Base-by-base conservation (phyloP, 2,797 vertebrate genomes). In the Phyllotis vaccarum region DNA sequence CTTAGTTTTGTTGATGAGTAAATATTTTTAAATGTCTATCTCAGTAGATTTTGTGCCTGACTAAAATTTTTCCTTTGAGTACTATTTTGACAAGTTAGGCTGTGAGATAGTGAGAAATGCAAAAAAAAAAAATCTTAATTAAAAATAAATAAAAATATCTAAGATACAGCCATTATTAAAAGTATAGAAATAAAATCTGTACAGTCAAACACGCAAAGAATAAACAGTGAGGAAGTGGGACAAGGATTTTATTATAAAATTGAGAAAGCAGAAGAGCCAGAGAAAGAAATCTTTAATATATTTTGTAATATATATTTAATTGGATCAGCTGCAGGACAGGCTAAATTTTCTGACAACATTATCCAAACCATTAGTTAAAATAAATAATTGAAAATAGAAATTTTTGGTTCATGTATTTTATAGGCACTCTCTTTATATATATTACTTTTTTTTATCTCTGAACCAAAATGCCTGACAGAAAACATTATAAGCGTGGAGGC, bases 131-230 rank as follows among this genome's bases (percentile, higher is more conserved):
- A 37, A 24, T 70, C 17, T 70, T 58, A 79, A 74, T 49, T 49
- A 88, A 86, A 81, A 88, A 91, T 80, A 94, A 90, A 75, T 5
- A 86, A 93, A 68, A 40, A 60, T 85, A 6, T 68, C 17, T 86
- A 64, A 86, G 22, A 0, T 27, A 85, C 91, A 40, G 92, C 68
- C 52, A 40, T 81, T 66, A 78, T 5, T 66, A 8, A 80, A 90
- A 75, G 3, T 11, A 68, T 40, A 72, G 49, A 74, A 79, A 64
- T 70, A 21, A 64, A 66, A 49, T 74, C 4, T 6, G 12, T 56
- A 83, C 86, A 8, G 79, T 81, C 12, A 10, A 92, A 0, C 24
- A 70, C 5, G 92, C 70, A 91, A 10, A 89, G 29, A 27, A n/a
- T n/a, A n/a, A n/a, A n/a, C 46, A 49, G 9, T 54, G 43, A 5